Evolutionary conservation across 2,113 vertebrate species (phyloP).

Genomic region (Eretmochelys imbricata): DNA sequence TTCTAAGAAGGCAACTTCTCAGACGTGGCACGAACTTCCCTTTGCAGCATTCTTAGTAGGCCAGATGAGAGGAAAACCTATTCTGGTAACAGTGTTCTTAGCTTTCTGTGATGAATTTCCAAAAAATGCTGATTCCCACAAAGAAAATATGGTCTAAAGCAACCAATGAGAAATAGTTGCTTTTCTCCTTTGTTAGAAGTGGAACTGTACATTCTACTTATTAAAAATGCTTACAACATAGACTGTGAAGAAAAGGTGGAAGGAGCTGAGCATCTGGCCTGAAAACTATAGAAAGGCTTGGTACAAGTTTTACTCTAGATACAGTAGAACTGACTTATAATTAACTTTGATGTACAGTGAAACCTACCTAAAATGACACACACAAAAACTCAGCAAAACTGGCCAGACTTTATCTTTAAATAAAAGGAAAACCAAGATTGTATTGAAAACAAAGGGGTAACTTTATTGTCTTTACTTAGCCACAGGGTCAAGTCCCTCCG

Average conservation of each 20-base stretch:
- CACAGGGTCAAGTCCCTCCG: background rate
- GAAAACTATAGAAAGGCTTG: background rate
- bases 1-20: background rate
- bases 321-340: background rate
- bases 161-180: background rate
- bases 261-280: background rate
- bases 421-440: background rate
- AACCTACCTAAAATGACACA: background rate
- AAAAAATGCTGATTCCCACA: background rate
- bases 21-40: background rate
- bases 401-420: fast-evolving
- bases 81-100: background rate
- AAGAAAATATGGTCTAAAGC: fast-evolving
- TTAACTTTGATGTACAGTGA: background rate
- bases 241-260: background rate
- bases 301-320: background rate
- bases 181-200: background rate
- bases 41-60: background rate
- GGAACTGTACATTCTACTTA: background rate
- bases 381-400: background rate
- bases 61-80: background rate
- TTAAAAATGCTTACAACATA: background rate
- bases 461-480: background rate
- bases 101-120: background rate
- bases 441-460: background rate